A percentile compares a stretch with the other conserved stretches of the same genome.
These are phyloP conservation scores for Muraenolepis orangiensis DNA, from an alignment of 2,797 vertebrate species.

Conservation along the genomic window DNA sequence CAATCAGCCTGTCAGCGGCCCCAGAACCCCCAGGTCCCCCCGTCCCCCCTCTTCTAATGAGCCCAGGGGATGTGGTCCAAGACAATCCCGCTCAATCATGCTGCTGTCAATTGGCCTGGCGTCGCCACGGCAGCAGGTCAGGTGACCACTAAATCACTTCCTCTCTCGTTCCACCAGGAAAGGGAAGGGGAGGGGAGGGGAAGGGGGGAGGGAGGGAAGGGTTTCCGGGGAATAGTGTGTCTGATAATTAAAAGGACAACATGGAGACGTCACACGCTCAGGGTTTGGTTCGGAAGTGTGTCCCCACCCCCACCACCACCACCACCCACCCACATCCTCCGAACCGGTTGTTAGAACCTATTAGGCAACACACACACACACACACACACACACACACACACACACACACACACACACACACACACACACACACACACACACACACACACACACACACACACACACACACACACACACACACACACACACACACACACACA, in stretches of 20 bases:
- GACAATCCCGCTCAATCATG: conserved; percentile 52
- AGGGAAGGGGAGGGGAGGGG: too few species aligned
- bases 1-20: conserved; percentile 61
- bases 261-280: conserved; percentile 3
- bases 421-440: too few species aligned
- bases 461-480: too few species aligned
- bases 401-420: too few species aligned
- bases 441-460: too few species aligned
- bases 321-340: too few species aligned
- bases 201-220: too few species aligned
- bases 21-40: conserved; percentile 32
- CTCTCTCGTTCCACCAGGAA: conserved; percentile 32
- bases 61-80: conserved; percentile 30
- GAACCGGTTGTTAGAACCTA: too few species aligned
- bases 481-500: not conserved
- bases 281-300: not conserved
- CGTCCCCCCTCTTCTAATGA: conserved; percentile 47
- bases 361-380: too few species aligned
- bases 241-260: conserved; percentile 22
- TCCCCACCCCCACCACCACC: not conserved
- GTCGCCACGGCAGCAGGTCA: conserved; percentile 18
- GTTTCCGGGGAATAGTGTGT: too few species aligned
- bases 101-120: conserved; percentile 27
- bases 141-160: conserved; percentile 20
- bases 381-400: too few species aligned